Conservation (phyloP, 2,888 invertebrate genomes). For the Melipona bicolor region DNA sequence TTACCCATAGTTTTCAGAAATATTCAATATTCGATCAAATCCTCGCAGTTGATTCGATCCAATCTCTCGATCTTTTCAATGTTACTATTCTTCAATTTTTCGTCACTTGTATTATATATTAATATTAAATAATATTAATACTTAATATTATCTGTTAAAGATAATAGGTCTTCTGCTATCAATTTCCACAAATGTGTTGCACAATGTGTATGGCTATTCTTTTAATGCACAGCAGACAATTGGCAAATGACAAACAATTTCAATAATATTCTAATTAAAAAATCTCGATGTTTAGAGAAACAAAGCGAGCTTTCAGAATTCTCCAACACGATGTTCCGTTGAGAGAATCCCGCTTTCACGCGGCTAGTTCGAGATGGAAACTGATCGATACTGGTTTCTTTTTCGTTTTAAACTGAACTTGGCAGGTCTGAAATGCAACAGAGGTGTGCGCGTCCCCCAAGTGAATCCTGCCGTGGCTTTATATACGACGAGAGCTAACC, state of each 20-base stretch:
- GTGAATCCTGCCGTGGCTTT: slow-evolving; percentile 48
- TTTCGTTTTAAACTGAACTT: background rate
- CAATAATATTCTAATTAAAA: background rate
- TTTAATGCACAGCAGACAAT: background rate
- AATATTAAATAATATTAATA: no score
- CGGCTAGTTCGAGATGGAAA: slow-evolving; percentile 4
- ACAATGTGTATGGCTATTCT: no score
- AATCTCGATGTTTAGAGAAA: background rate
- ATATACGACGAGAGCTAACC: slow-evolving; percentile 35
- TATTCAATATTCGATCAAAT: background rate
- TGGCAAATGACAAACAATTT: no score
- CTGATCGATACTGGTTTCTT: slow-evolving; percentile 25
- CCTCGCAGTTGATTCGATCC: background rate
- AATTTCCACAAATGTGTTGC: background rate
- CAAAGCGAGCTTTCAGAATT: background rate
- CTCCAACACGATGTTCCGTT: background rate
- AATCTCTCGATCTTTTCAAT: background rate
- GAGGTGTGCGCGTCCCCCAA: slow-evolving; percentile 21
- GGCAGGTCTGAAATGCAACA: slow-evolving; percentile 1
- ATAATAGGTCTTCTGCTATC: no score
- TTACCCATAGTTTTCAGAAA: background rate
- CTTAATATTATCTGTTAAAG: no score
- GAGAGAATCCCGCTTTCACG: slow-evolving; percentile 39
- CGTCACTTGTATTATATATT: no score
- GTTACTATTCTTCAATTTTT: background rate